A percentile compares a stretch with the other conserved stretches of the same genome.
Conservation (phyloP, 1,140 invertebrate genomes). For the Trichonephila clavipes region DNA sequence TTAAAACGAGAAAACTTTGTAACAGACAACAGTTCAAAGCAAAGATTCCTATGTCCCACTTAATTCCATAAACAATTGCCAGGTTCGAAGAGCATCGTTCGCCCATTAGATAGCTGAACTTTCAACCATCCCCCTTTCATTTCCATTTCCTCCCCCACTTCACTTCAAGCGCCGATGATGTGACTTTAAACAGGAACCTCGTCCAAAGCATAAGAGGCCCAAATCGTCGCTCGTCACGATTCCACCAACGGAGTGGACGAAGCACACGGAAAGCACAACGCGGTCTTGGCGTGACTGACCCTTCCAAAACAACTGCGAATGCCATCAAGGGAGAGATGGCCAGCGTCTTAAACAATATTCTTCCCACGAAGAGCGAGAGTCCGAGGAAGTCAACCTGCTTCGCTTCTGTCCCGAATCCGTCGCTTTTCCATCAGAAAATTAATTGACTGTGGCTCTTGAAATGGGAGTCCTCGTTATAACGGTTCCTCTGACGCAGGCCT, state of each 20-base stretch:
- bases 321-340: conserved; percentile 30
- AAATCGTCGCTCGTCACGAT: conserved; percentile 72
- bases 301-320: neutral
- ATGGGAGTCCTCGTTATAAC: conserved; percentile 1
- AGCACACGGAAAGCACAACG: conserved; percentile 33
- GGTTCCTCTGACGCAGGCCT: conserved; percentile 37
- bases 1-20: neutral
- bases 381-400: conserved; percentile 51
- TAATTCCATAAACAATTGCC: conserved; percentile 60
- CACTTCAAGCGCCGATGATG: conserved; percentile 41
- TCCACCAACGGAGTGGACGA: conserved; percentile 44
- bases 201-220: conserved; percentile 20
- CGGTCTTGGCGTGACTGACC: conserved; percentile 67
- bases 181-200: conserved; percentile 51
- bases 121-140: conserved; percentile 6
- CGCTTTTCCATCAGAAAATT: conserved; percentile 51
- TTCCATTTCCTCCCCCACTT: conserved; percentile 23
- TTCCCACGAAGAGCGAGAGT: conserved; percentile 54
- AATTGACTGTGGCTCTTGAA: conserved; percentile 45
- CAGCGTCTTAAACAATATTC: conserved; percentile 64
- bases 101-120: conserved; percentile 16
- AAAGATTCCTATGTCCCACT: neutral
- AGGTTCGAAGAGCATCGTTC: conserved; percentile 14
- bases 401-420: conserved; percentile 35
- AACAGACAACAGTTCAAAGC: neutral